Percentiles rank a stretch among this genome's conserved stretches.
Conservation (phyloP, 2,797 vertebrate genomes). For the Lates japonicus region DNA sequence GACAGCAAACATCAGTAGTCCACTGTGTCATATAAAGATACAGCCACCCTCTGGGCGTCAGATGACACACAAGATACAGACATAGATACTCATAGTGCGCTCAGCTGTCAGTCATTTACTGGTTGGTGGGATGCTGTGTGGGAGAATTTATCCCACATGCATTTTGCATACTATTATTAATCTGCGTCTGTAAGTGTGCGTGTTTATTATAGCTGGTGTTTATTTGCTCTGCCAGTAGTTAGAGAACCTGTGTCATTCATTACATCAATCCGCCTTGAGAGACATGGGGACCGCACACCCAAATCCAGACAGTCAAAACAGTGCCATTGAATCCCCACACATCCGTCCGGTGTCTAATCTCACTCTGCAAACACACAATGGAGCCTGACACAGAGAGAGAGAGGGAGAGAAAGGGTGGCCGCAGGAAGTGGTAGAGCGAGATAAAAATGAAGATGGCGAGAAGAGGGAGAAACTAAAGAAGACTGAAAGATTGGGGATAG, state of each 20-base stretch:
- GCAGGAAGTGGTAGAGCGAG: conserved; percentile 18
- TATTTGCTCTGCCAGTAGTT: conserved; percentile 18
- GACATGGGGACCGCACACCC: conserved; percentile 26
- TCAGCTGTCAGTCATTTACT: conserved; percentile 69
- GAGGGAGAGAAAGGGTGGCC: conserved; percentile 19
- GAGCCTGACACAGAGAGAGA: conserved; percentile 8
- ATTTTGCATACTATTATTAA: conserved; percentile 46
- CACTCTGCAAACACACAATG: conserved; percentile 24
- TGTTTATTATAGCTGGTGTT: conserved; percentile 16
- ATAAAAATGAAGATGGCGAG: conserved; percentile 9
- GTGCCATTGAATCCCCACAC: conserved; percentile 30
- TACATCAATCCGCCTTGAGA: conserved; percentile 36
- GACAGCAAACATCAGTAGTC: conserved; percentile 71
- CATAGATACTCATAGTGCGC: conserved; percentile 43
- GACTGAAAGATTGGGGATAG: conserved; percentile 45
- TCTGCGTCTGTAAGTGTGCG: conserved; percentile 1
- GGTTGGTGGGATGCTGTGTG: conserved; percentile 28
- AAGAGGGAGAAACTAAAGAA: conserved; percentile 30
- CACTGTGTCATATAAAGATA: conserved; percentile 72
- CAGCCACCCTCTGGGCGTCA: conserved; percentile 62
- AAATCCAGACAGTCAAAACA: conserved; percentile 35
- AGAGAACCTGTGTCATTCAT: conserved; percentile 48
- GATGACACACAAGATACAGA: conserved; percentile 62
- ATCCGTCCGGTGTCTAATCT: conserved; percentile 32
- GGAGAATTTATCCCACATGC: conserved; percentile 41